Evolutionary conservation across 92 coral and sea anemone genomes (phyloP).

Genomic region (Epizoanthus rinbou): DNA sequence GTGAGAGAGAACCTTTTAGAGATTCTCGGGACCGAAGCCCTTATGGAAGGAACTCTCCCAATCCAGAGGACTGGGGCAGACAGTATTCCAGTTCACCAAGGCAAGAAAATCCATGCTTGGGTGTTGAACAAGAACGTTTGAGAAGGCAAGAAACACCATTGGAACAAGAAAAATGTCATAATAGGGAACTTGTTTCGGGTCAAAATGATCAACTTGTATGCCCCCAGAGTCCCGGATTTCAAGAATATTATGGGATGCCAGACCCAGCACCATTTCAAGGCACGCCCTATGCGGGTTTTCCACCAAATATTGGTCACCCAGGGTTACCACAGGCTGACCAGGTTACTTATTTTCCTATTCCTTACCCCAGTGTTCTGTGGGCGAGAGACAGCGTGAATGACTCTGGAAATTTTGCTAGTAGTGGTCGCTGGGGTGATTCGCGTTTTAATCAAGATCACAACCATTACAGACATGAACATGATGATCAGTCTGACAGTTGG

Average conservation of each 20-base stretch:
- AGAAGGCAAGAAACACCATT: not conserved
- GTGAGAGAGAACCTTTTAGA: not conserved
- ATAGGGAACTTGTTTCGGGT: not conserved
- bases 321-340: slow-evolving; percentile 2
- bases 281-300: not conserved
- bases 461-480: slow-evolving; percentile 11
- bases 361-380: not conserved
- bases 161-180: not conserved
- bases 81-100: not conserved
- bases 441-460: slow-evolving; percentile 28
- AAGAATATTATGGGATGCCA: not conserved
- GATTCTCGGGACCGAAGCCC: too few relatives aligned
- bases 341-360: not conserved
- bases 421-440: not conserved
- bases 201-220: not conserved
- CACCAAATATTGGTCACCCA: not conserved
- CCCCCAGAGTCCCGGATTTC: not conserved
- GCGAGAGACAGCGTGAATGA: not conserved
- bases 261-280: not conserved
- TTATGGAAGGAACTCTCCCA: not conserved
- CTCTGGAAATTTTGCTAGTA: not conserved
- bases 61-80: not conserved
- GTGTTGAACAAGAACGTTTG: not conserved
- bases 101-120: not conserved
- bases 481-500: not conserved